Base-by-base conservation (phyloP, 2,797 vertebrate genomes). In the Heteromormyrus szaboi region DNA sequence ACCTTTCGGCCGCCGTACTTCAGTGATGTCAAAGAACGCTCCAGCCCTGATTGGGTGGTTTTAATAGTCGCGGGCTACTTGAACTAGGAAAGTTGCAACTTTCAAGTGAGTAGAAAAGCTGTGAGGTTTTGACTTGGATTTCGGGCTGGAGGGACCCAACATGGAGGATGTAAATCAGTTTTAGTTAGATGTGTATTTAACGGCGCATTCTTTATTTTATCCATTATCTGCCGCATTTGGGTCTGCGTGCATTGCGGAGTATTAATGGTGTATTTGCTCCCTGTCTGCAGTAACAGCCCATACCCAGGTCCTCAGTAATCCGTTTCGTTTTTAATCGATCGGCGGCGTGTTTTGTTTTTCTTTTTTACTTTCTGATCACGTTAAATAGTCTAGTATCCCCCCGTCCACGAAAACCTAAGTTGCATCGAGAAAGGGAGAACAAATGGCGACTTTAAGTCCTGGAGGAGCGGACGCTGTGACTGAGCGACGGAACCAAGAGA, bases 31-130 rank as follows among this genome's bases (percentile, higher is more conserved):
- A 93, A n/a, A 0, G 0, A 22, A 0, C 1, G 0, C 41, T 22
- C 44, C 0, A 11, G 29, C 62, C 89, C 37, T 92, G 93, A 99
- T 99, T 99, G 98, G 98, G 1, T 76, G 83, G 92, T 97, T 99
- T 98, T 97, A 99, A 99, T 97, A 97, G 96, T 98, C 98, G 98
- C 98, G 98, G 97, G 98, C 96, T 97, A 96, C 98, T 99, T 99
- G 98, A 99, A 99, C 94, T 94, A 96, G 92, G 92, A 91, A 93
- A 93, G 93, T 87, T 11, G 14, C 62, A 41, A 22, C 44, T 22
- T 1, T 79, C 46, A 68, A 44, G n/a, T 50, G 76, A 88, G 87
- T 85, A n/a, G 25, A 62, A 59, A 41, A 29, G 83, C 37, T 65
- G n/a, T 2, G 12, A 83, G 41, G 17, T 46, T 81, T n/a, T n/a